Evolutionary conservation across 2,113 vertebrate species (phyloP), one percentile per base, ranked within the genome.

Genomic region (Emydura subglobosa): DNA sequence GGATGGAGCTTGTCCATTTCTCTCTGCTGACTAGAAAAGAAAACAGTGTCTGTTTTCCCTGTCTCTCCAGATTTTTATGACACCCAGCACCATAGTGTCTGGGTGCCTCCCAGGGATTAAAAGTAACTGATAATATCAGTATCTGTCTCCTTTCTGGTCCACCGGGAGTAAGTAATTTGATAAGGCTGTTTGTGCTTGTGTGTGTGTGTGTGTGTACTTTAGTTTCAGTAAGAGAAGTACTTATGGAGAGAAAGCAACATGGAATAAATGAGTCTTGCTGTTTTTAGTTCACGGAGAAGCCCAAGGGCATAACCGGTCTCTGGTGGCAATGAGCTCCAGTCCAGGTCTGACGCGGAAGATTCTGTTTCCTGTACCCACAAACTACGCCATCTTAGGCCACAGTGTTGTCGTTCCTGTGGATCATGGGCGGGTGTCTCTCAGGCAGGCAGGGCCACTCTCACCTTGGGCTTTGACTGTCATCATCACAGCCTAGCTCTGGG

Each of bases 191-290:
- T 50, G 22, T 4, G 47, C 57, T 29, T 59, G 34, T 44, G 44
- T 0, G 0, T 1, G 0, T 4, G 12, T 7, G 1, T 4, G 12
- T 12, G n/a, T 12, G 39, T 7, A 1, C 3, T 1, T 55, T 50
- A 53, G 72, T 42, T 25, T 25, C 74, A 78, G 24, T 44, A 47
- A 14, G 42, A 78, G 65, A 47, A 16, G 24, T 14, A 78, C 25
- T 47, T 44, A 12, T 78, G 39, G 74, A 4, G 11, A 47, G 74
- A 47, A 27, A 78, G 42, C 42, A 42, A 42, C 21, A 7, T 12
- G 39, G 72, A 11, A 74, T 42, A 74, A 42, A 76, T 44, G 42
- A 76, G 72, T 44, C 42, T 44, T 6, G 11, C 42, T 47, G 21
- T 17, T 42, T 61, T 65, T 34, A 65, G 61, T 17, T 65, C 39